These are phyloP conservation scores for Andricus curvator DNA, from an alignment of 2,888 invertebrate genomes.

Conservation along the genomic window DNA sequence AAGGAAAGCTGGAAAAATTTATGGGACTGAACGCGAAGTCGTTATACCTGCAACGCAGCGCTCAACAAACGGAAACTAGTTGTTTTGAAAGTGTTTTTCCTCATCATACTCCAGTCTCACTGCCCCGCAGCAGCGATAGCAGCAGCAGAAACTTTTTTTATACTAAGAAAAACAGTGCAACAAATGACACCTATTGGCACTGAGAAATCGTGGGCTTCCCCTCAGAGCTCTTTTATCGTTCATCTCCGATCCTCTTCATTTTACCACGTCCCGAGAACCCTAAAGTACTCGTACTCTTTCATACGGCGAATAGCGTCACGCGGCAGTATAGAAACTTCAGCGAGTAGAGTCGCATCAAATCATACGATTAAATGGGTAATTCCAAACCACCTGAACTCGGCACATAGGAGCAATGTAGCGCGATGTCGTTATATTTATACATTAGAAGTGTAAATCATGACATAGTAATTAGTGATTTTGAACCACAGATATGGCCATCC, in stretches of 20 bases:
- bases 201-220: constrained; percentile 46
- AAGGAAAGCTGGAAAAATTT: constrained; percentile 98
- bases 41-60: constrained; percentile 78
- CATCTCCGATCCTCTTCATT: constrained; percentile 44
- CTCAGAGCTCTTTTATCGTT: constrained; percentile 46
- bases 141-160: constrained; percentile 72
- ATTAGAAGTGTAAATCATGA: constrained; percentile 74
- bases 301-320: constrained; percentile 73
- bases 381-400: constrained; percentile 54
- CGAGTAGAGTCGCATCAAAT: constrained; percentile 69
- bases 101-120: constrained; percentile 73
- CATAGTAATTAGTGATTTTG: constrained; percentile 70
- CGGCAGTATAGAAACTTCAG: constrained; percentile 75
- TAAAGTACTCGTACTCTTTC: constrained; percentile 51
- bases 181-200: constrained; percentile 50
- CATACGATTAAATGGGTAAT: constrained; percentile 44
- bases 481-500: constrained; percentile 56
- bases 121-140: constrained; percentile 71
- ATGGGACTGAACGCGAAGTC: constrained; percentile 88
- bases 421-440: constrained; percentile 75
- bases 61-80: constrained; percentile 81
- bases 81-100: constrained; percentile 58
- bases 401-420: constrained; percentile 58
- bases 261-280: not conserved
- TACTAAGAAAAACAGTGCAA: constrained; percentile 61